Conservation (phyloP, 2,888 invertebrate species). For the Noctuana brunneofusca region DNA sequence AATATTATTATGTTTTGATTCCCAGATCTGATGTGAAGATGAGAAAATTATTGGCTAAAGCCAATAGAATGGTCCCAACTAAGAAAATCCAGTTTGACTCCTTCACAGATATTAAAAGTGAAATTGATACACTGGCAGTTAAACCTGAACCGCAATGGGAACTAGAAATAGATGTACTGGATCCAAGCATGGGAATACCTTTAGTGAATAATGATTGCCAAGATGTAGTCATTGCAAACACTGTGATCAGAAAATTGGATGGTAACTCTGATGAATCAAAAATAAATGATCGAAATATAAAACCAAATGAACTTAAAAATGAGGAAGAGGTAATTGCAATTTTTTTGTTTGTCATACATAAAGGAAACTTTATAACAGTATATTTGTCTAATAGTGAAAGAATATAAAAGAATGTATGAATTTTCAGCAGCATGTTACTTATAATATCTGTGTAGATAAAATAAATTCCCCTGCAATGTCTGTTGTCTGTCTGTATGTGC, state of each 20-base stretch:
- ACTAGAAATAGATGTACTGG: constrained; percentile 66
- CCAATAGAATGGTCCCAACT: constrained; percentile 56
- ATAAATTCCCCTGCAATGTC: too few relatives aligned
- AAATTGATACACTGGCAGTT: constrained; percentile 67
- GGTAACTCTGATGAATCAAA: constrained; percentile 46
- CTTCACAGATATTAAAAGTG: constrained; percentile 76
- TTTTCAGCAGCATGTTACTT: too few relatives aligned
- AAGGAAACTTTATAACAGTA: constrained; percentile 38
- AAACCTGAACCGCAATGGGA: constrained; percentile 76
- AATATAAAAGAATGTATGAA: too few relatives aligned
- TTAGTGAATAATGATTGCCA: constrained; percentile 51
- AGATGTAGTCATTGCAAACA: constrained; percentile 74
- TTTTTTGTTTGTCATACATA: neutral
- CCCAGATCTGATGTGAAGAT: constrained; percentile 69
- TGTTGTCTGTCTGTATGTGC: too few relatives aligned
- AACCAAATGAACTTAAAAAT: neutral
- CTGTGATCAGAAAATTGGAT: constrained; percentile 76
- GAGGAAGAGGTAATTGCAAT: constrained; percentile 61
- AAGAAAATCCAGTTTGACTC: constrained; percentile 78
- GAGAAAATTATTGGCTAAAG: constrained; percentile 58
- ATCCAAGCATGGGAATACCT: constrained; percentile 46
- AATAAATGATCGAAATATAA: constrained; percentile 36
- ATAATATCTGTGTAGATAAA: too few relatives aligned
- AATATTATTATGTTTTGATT: neutral
- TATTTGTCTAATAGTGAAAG: neutral